phyloP scores from a whole-genome alignment of 2,113 vertebrate genomes.

The Chionodraco myersi region DNA sequence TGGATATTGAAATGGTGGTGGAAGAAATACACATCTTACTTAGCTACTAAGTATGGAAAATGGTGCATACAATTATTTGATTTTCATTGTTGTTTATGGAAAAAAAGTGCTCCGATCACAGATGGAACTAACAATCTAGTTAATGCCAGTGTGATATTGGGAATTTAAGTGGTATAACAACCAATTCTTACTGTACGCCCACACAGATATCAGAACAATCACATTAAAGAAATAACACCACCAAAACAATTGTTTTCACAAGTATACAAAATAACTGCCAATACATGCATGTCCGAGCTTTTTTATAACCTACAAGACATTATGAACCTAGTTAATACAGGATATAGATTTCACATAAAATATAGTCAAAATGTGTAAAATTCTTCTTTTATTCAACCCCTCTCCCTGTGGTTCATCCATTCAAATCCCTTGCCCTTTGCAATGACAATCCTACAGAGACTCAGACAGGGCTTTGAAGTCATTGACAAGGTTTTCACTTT shows the following conservation, averaged over 20 bases:
- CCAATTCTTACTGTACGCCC: neutral
- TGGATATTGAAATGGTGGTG: neutral
- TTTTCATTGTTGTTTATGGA: neutral
- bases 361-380: neutral
- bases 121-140: neutral
- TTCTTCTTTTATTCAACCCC: neutral
- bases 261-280: too few relatives aligned
- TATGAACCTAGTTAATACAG: neutral
- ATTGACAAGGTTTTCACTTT: conserved; percentile 43
- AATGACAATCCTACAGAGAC: too few relatives aligned
- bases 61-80: neutral
- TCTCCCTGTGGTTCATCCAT: conserved; percentile 16
- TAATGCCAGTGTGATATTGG: neutral
- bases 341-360: neutral
- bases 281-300: too few relatives aligned
- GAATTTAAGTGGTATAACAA: neutral
- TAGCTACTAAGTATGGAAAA: too few relatives aligned
- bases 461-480: conserved; percentile 58
- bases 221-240: neutral
- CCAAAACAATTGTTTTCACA: too few relatives aligned
- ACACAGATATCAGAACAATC: neutral
- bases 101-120: neutral
- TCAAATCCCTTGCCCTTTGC: conserved; percentile 30
- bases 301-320: neutral
- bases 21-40: neutral